Conservation (phyloP, 2,888 invertebrate genomes). For the Mesoligia furuncula region DNA sequence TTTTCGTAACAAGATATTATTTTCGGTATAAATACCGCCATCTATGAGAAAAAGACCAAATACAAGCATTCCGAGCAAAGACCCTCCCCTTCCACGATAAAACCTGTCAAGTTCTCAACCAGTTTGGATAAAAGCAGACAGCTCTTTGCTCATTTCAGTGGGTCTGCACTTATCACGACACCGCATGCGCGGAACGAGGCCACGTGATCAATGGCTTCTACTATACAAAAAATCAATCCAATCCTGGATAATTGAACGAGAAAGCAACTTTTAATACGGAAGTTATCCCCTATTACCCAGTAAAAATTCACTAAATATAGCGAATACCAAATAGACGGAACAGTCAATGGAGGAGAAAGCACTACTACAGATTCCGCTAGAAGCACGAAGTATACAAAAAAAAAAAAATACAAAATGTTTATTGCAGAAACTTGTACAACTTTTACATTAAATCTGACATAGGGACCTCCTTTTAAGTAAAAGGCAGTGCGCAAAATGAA, state of each 20-base stretch:
- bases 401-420: too few species aligned
- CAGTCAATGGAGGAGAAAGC: background rate
- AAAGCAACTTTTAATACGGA: background rate
- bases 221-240: slow-evolving; percentile 46
- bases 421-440: too few species aligned
- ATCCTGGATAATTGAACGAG: slow-evolving; percentile 5
- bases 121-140: slow-evolving; percentile 21
- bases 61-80: background rate
- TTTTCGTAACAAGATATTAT: background rate
- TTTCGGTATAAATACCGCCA: slow-evolving; percentile 10
- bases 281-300: background rate
- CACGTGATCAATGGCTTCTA: slow-evolving; percentile 47
- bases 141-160: slow-evolving; percentile 13
- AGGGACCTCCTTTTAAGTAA: too few species aligned
- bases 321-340: background rate
- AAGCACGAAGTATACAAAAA: background rate
- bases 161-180: slow-evolving; percentile 30
- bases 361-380: background rate
- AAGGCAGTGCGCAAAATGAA: slow-evolving; percentile 11
- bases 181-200: slow-evolving; percentile 52
- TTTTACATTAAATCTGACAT: too few species aligned
- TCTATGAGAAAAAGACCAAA: slow-evolving; percentile 12
- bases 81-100: background rate
- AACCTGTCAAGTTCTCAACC: slow-evolving; percentile 12
- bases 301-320: background rate